Evolutionary conservation across 2,113 vertebrate species (phyloP).

Genomic region (Cheirogaleus medius): DNA sequence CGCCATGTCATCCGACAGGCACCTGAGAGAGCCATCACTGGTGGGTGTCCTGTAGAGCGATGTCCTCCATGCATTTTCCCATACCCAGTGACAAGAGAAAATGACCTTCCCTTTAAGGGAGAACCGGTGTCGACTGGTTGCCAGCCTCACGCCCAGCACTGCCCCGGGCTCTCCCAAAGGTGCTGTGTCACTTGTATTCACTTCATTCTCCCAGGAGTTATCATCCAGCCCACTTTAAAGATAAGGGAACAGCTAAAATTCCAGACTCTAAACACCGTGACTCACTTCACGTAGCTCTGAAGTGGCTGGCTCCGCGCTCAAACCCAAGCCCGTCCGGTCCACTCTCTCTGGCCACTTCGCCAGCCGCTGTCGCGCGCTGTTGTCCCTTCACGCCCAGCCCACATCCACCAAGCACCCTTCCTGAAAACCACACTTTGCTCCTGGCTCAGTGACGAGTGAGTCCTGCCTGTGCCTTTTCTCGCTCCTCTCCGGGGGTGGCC

Average conservation of each 20-base stretch:
- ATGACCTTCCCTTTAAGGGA: not conserved
- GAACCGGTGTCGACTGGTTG: fast-evolving
- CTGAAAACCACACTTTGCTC: fast-evolving
- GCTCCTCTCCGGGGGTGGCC: fast-evolving
- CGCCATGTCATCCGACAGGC: fast-evolving
- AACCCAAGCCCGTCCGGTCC: not conserved
- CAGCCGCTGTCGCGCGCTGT: fast-evolving
- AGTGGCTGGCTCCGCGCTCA: fast-evolving
- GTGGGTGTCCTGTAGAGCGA: fast-evolving
- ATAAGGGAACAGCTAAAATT: not conserved
- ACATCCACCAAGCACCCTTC: fast-evolving
- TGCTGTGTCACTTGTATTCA: fast-evolving
- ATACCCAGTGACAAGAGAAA: not conserved
- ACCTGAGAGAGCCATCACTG: too few species aligned
- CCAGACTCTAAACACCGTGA: fast-evolving
- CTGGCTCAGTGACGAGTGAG: fast-evolving
- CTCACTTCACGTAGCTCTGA: not conserved
- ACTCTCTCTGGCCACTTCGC: fast-evolving
- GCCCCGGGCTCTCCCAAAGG: too few species aligned
- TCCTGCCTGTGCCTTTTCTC: not conserved
- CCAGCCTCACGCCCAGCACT: fast-evolving
- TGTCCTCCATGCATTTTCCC: not conserved
- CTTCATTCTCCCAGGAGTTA: fast-evolving
- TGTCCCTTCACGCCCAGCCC: fast-evolving
- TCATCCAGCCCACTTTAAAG: not conserved